Base-by-base conservation (phyloP, 2,888 invertebrate genomes). In the Dynastes hyllus region DNA sequence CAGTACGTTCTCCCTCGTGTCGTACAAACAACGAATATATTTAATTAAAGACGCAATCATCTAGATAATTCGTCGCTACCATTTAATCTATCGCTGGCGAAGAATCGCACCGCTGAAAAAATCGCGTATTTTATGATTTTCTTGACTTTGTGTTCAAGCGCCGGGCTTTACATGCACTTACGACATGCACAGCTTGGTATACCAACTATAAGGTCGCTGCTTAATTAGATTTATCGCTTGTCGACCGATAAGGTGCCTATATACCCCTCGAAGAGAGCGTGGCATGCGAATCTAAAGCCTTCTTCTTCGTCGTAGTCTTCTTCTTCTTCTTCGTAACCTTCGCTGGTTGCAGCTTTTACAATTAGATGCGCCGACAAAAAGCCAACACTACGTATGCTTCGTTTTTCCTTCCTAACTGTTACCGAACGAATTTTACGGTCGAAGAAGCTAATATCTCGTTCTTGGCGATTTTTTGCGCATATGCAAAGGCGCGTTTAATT, bases 51-150 rank as follows among this genome's bases (percentile, higher is more conserved):
- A 58, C 55, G 58, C 58, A 73, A 73, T 73, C 73, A 73, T 73
- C 58, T 73, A 73, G 73, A 73, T 73, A 58, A 61, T 58, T 73
- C 37, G 37, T 58, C 8, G 32, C 73, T 37, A 61, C 58, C 29
- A 22, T 45, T 40, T 67, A 67, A 67, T 67, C 66, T 67, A 67
- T n/a, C 55, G 22, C 22, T 1, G 16, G 22, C 55, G 55, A 55
- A 4, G 22, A 8, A 58, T 45, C 45, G 16, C 22, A 6, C 16
- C 40, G n/a, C 11, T 16, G 40, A 53, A 37, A 53, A 73, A 73
- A 58, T 16, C n/a, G 13, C 37, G 29, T 81, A 76, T 78, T 81
- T 81, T 83, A 82, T 83, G 83, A 83, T 83, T 81, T 83, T 81
- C 81, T 82, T 78, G 82, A 80, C 79, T 81, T 76, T 80, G 81